Evolutionary conservation across 2,113 vertebrate species (phyloP), one percentile per base, ranked within the genome.

Genomic region (Octodon degus): DNA sequence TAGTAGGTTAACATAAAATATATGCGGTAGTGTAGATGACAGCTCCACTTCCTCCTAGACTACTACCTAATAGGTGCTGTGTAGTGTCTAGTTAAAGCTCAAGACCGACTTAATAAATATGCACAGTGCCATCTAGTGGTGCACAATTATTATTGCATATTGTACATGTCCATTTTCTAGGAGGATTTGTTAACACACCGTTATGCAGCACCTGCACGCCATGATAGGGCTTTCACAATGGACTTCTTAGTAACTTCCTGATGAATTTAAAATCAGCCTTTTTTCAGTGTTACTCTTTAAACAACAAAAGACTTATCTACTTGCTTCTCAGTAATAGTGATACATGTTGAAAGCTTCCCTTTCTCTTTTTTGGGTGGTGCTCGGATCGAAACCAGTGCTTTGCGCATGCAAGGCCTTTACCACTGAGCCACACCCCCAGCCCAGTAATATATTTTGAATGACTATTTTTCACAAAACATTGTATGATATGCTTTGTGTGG

Each of bases 81-180:
- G 1, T 0, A 2, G 77, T 65, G 87, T 68, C 72, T 27, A 77
- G 25, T 95, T 97, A 94, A 95, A 60, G 12, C 0, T 8, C 68
- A 0, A 79, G 79, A 63, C 32, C 79, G 58, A 84, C 55, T 95
- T 81, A 93, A 88, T 96, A 92, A 98, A 97, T 4, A 30, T 80
- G 81, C 95, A 90, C 94, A 47, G 97, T 98, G 98, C 98, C 98
- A 98, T 98, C 98, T 98, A 97, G 98, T 97, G 98, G 98, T 80
- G 0, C 6, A 30, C 5, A 25, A 1, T 72, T 27, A 77, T 60
- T 40, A 92, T 40, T 91, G 74, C 94, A 93, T 30, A 40, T 43
- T 16, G 32, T 80, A 77, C 77, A 40, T 34, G 43, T 0, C 2
- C 40, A 13, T 40, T 86, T 82, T 12, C 79, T 63, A 10, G 34